Evolutionary conservation across 2,888 invertebrate species (phyloP).

Genomic region (Labia minor): DNA sequence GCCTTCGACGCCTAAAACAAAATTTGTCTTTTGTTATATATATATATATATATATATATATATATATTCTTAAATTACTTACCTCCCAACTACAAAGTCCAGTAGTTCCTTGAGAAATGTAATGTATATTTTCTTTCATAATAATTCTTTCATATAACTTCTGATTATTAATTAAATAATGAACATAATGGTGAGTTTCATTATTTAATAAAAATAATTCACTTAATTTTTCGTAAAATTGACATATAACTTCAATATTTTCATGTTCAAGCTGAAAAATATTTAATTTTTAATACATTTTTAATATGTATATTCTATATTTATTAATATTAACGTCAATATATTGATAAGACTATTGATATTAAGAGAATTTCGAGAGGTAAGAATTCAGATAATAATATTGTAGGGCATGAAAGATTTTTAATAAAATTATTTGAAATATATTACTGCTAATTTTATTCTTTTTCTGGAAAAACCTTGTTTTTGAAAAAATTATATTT

Average conservation of each 20-base stretch:
- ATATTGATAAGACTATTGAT: too few relatives aligned
- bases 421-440: too few relatives aligned
- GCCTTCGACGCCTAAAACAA: slow-evolving; percentile 53
- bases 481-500: too few relatives aligned
- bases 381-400: too few relatives aligned
- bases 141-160: slow-evolving; percentile 36
- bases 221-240: slow-evolving; percentile 51
- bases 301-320: background rate
- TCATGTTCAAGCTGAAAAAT: slow-evolving; percentile 40
- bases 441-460: too few relatives aligned
- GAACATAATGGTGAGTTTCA: slow-evolving; percentile 43
- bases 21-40: background rate
- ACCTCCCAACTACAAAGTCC: slow-evolving; percentile 72
- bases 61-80: slow-evolving; percentile 25
- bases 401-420: too few relatives aligned
- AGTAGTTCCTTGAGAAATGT: slow-evolving; percentile 68
- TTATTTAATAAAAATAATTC: slow-evolving; percentile 38
- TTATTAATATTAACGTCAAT: too few relatives aligned
- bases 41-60: background rate
- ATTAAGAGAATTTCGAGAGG: too few relatives aligned
- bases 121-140: slow-evolving; percentile 56
- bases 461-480: too few relatives aligned
- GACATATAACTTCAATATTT: slow-evolving; percentile 50
- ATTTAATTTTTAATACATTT: background rate
- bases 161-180: slow-evolving; percentile 43